A percentile compares a stretch with the other conserved stretches of the same genome.
Conservation (phyloP, 2,113 vertebrate genomes). For the Mustelus asterias region DNA sequence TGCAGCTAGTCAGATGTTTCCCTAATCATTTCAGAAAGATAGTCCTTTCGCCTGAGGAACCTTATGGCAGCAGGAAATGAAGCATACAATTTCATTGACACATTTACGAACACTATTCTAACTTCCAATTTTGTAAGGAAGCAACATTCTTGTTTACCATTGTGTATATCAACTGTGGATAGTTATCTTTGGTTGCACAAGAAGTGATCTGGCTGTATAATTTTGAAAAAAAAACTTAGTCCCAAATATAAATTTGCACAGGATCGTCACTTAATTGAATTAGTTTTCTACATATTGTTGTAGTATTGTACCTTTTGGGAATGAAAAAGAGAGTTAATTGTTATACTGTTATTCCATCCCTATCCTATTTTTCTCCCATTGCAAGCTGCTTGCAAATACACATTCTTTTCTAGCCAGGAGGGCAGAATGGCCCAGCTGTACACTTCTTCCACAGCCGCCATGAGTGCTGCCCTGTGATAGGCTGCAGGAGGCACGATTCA, state of each 20-base stretch:
- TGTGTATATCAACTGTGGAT: slow-evolving; percentile 28
- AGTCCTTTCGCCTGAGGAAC: slow-evolving; percentile 36
- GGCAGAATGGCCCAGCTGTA: background rate
- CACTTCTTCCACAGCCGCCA: background rate
- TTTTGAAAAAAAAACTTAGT: slow-evolving; percentile 4
- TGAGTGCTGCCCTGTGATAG: slow-evolving; percentile 17
- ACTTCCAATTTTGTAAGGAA: slow-evolving; percentile 37
- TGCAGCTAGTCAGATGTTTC: slow-evolving; percentile 26
- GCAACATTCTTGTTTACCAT: slow-evolving; percentile 29
- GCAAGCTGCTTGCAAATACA: background rate
- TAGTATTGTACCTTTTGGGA: background rate
- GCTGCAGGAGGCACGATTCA: background rate
- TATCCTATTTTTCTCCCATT: background rate
- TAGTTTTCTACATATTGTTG: background rate
- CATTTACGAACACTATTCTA: slow-evolving; percentile 37
- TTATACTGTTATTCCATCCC: background rate
- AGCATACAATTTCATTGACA: slow-evolving; percentile 36
- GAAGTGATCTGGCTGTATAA: slow-evolving; percentile 30
- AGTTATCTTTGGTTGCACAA: slow-evolving; percentile 31
- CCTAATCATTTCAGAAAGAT: slow-evolving; percentile 31
- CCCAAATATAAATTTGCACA: slow-evolving; percentile 12
- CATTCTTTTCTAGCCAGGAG: background rate
- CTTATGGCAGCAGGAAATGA: slow-evolving; percentile 38
- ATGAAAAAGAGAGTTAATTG: background rate
- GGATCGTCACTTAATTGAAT: background rate